Evolutionary conservation across 2,888 invertebrate genomes (phyloP).

Genomic region (Tetragonula carbonaria): DNA sequence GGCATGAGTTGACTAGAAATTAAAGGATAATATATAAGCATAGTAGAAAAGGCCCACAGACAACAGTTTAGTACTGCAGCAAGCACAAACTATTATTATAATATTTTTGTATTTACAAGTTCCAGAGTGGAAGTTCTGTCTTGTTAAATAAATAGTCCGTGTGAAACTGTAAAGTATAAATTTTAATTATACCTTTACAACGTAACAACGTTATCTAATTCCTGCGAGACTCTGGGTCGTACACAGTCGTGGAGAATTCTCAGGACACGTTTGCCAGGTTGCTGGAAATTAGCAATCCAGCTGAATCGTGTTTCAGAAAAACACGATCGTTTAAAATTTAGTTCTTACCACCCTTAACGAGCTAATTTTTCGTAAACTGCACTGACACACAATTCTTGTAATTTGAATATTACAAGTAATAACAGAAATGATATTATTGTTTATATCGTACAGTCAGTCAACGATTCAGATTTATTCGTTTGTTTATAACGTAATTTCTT

Average conservation of each 20-base stretch:
- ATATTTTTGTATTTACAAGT: too few relatives aligned
- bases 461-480: too few relatives aligned
- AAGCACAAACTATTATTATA: too few relatives aligned
- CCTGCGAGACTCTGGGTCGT: conserved; percentile 47
- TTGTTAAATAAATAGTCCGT: too few relatives aligned
- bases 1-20: too few relatives aligned
- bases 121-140: too few relatives aligned
- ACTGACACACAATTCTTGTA: neutral
- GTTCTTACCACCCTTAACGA: neutral
- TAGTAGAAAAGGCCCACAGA: too few relatives aligned
- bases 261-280: conserved; percentile 36
- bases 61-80: too few relatives aligned
- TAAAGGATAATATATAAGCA: too few relatives aligned
- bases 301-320: conserved; percentile 32
- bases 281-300: conserved; percentile 37
- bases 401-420: neutral
- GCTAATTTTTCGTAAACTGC: neutral
- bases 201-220: conserved; percentile 49
- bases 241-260: conserved; percentile 49
- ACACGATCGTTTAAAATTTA: conserved; percentile 5
- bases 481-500: too few relatives aligned
- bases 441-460: neutral
- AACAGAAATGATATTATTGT: neutral
- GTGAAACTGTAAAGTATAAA: too few relatives aligned
- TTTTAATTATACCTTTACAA: too few relatives aligned